Base-by-base conservation (phyloP, 2,797 vertebrate genomes). In the Acridotheres tristis region DNA sequence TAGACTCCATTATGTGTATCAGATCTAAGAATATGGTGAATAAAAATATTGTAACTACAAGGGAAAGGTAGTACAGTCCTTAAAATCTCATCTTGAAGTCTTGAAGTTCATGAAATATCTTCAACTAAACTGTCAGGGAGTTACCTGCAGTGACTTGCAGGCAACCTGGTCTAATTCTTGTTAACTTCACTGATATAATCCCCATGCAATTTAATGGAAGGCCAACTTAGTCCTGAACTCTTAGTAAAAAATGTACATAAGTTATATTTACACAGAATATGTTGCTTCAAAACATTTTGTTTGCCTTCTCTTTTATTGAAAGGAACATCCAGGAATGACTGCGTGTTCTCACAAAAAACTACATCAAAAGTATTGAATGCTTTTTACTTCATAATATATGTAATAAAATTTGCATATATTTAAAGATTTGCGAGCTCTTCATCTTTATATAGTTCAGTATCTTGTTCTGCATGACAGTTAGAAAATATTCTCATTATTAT, bases 61-160 rank as follows among this genome's bases (percentile, higher is more conserved):
- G 7, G 1, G 7, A 66, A 42, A 32, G 2, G 1, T 48, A 54
- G 29, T 66, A 40, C 2, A 54, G 9, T 50, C 18, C 4, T 6
- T 73, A 27, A 18, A 53, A 80, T 5, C 54, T 62, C 16, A 73
- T 65, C 14, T 36, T 36, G 36, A 9, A 36, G 6, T 65, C 22
- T 47, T 86, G 25, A 90, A 45, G 18, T 25, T 88, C 32, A 47
- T 26, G 3, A 54, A 69, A 32, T 36, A 7, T 27, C 53, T 50
- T 80, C 43, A 80, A 38, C 10, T 69, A 17, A 62, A 66, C 4
- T 45, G 4, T 32, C 25, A 51, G 54, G 29, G 9, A 7, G 7
- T 58, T 79, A 17, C 16, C 9, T 71, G 14, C 30, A 85, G 21
- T 43, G 19, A 61, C 19, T 75, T 2, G 0, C 30, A 72, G 71